A percentile compares a stretch with the other conserved stretches of the same genome.
Evolutionary conservation across 2,888 invertebrate species (phyloP).

Genomic region (Cetonia aurata): DNA sequence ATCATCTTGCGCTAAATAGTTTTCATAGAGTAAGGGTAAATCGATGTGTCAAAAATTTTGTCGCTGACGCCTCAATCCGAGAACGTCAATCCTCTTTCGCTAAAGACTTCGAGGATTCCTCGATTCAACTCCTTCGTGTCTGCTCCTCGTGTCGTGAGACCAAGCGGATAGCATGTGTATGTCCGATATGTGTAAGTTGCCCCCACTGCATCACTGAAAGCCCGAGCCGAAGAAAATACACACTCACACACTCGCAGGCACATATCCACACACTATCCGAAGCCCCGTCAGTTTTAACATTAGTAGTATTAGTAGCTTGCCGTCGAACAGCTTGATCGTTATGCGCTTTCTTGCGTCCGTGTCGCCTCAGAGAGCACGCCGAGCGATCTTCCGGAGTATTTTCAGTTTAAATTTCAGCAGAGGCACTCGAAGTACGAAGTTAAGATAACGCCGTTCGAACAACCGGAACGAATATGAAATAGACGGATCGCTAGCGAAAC

Average conservation of each 20-base stretch:
- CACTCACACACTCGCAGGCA: slow-evolving; percentile 22
- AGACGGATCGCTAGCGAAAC: slow-evolving; percentile 1
- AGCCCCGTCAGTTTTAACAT: slow-evolving; percentile 34
- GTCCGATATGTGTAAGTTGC: slow-evolving; percentile 34
- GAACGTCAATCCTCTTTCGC: neutral
- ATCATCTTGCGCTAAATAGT: too few species aligned
- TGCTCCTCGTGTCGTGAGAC: slow-evolving; percentile 8
- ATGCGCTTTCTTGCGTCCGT: slow-evolving; percentile 37
- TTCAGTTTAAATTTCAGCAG: slow-evolving; percentile 33
- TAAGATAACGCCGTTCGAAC: slow-evolving; percentile 22
- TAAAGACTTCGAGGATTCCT: neutral
- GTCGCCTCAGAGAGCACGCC: slow-evolving; percentile 24
- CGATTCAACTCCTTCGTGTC: slow-evolving; percentile 1
- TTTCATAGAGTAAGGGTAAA: too few species aligned
- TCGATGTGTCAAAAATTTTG: too few species aligned
- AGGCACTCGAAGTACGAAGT: slow-evolving; percentile 8
- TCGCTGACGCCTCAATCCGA: too few species aligned
- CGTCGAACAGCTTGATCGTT: slow-evolving; percentile 37
- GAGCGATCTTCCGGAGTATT: slow-evolving; percentile 27
- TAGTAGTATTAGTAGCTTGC: slow-evolving; percentile 36
- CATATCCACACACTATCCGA: slow-evolving; percentile 12
- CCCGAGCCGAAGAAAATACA: slow-evolving; percentile 39
- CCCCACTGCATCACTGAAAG: slow-evolving; percentile 39
- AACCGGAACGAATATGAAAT: neutral
- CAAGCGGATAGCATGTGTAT: slow-evolving; percentile 24